Base-by-base conservation (phyloP, 2,113 vertebrate genomes). In the Coturnix japonica region DNA sequence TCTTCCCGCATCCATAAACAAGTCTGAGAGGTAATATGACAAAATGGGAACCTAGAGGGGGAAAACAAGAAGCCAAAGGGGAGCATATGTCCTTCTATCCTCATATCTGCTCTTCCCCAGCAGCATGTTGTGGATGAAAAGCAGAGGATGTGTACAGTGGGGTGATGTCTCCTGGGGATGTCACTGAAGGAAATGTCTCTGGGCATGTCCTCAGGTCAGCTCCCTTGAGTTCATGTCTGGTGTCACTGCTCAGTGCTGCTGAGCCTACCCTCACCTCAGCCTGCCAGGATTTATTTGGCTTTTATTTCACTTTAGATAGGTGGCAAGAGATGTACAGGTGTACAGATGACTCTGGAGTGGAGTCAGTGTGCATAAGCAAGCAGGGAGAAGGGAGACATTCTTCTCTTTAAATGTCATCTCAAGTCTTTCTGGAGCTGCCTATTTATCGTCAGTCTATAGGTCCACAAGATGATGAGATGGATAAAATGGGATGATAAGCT, bases 401-500 rank as follows among this genome's bases (percentile, higher is more conserved):
- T 90, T 95, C 95, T 95, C 71, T 81, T 44, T 87, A 75, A 75
- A 92, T 81, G 73, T 86, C 85, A 61, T 88, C 78, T 90, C 79
- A 65, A 80, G 81, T 81, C 91, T 66, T 94, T 94, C 84, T 94
- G 72, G 56, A 94, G 95, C 83, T 64, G 77, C 80, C 77, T 91
- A 13, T 96, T 96, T 95, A 89, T 94, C 39, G 72, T 61, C 63
- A 80, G 44, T 73, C 76, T 96, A 53, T 67, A 53, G 79, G 87
- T 67, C 87, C 89, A 92, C 75, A 76, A 72, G 87, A 96, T 96
- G 94, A 97, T 96, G 96, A 97, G 87, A 88, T 33, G 33, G 94
- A 97, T 97, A 96, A 97, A 97, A 91, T 39, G 83, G 92, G 95
- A 94, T 95, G 95, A 96, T 86, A 85, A 93, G 80, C 92, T 93